Evolutionary conservation across 2,113 vertebrate genomes (phyloP).

Genomic region (Ivindomyrus marchei): DNA sequence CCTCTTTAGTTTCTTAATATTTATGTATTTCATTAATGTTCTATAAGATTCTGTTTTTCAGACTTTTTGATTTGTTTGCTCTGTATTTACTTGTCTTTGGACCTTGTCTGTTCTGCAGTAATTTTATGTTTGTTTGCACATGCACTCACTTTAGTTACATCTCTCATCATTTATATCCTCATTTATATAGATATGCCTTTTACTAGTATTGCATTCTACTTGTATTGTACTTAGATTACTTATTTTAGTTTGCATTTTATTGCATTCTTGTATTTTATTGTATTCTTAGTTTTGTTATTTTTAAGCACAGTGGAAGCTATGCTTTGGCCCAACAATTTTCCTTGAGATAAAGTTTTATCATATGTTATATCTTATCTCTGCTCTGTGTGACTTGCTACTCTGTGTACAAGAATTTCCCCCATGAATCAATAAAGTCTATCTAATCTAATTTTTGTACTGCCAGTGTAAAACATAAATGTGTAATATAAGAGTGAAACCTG

Average conservation of each 20-base stretch:
- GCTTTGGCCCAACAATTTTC: background rate
- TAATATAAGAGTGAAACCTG: background rate
- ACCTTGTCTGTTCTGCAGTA: background rate
- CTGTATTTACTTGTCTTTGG: background rate
- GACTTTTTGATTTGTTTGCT: background rate
- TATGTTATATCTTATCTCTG: background rate
- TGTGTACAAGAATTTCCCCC: background rate
- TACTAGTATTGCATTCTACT: background rate
- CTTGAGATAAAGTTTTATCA: too few relatives aligned
- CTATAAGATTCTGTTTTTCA: too few relatives aligned
- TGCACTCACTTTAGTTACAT: background rate
- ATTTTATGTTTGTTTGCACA: background rate
- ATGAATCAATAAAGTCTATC: background rate
- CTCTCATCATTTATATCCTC: accelerated
- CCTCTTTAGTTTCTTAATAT: too few relatives aligned
- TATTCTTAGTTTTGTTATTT: background rate
- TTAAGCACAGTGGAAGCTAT: background rate
- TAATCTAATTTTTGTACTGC: background rate
- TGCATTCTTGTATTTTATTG: too few relatives aligned
- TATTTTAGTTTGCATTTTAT: background rate
- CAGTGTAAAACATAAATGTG: background rate
- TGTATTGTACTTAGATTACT: background rate
- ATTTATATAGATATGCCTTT: background rate
- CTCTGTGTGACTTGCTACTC: background rate
- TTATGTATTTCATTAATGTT: too few relatives aligned